A percentile compares a stretch with the other conserved stretches of the same genome.
These are phyloP conservation scores for Panthera uncia DNA, from an alignment of 2,113 vertebrate genomes.

Conservation along the genomic window DNA sequence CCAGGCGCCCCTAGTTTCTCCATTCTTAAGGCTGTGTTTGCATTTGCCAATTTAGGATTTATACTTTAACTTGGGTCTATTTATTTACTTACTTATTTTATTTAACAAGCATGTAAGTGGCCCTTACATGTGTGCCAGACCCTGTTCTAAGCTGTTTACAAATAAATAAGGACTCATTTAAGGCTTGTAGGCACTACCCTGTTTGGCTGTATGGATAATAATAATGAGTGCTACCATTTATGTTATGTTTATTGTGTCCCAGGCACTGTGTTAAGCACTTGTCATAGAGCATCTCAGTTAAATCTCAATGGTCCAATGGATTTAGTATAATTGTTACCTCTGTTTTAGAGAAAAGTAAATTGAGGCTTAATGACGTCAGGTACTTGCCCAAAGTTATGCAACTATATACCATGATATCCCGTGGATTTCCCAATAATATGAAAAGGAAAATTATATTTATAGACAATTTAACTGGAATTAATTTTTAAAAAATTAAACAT, in stretches of 20 bases:
- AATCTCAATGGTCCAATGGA: accelerated
- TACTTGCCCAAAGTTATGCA: not conserved
- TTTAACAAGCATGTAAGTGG: not conserved
- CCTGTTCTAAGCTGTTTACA: not conserved
- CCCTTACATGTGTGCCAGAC: not conserved
- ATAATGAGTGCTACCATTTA: accelerated
- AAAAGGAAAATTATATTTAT: not conserved
- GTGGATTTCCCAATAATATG: not conserved
- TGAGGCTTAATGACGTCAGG: not conserved
- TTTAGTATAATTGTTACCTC: not conserved
- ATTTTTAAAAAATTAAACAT: not conserved
- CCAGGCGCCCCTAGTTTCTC: too few species aligned
- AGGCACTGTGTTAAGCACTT: not conserved
- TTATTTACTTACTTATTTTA: not conserved
- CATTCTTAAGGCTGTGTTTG: not conserved
- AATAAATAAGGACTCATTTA: not conserved
- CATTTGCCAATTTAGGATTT: not conserved
- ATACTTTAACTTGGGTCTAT: not conserved
- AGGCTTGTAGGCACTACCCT: too few species aligned
- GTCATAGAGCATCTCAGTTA: not conserved
- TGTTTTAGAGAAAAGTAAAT: not conserved
- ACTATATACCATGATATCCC: accelerated
- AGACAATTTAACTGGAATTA: not conserved
- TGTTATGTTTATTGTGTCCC: too few species aligned
- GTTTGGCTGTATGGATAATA: accelerated